Conservation (phyloP, 2,888 invertebrate species). For the Euzophera pinguis region DNA sequence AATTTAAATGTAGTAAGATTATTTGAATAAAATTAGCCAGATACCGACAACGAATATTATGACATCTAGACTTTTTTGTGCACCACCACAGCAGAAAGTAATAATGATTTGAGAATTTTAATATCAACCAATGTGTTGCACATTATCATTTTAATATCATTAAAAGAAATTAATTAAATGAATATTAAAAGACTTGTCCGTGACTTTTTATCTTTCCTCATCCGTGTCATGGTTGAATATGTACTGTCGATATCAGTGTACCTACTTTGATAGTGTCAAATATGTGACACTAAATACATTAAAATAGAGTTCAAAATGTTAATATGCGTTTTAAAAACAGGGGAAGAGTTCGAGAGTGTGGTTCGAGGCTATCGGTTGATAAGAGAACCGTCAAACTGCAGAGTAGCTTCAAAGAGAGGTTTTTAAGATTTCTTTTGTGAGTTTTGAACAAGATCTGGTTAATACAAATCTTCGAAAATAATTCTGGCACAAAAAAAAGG, state of each 20-base stretch:
- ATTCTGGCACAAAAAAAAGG: neutral
- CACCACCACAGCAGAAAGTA: too few species aligned
- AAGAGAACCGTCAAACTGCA: conserved; percentile 45
- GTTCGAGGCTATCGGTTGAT: conserved; percentile 72
- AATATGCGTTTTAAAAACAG: conserved; percentile 26
- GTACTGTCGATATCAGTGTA: conserved; percentile 45
- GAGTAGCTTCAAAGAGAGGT: neutral
- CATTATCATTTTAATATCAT: neutral
- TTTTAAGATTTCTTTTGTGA: too few species aligned
- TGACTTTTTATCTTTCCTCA: conserved; percentile 27
- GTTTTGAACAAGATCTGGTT: too few species aligned
- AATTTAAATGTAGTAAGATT: too few species aligned
- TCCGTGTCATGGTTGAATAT: conserved; percentile 34
- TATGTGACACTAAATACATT: conserved; percentile 3
- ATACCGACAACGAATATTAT: too few species aligned
- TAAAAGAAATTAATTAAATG: neutral
- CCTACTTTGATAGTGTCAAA: conserved; percentile 40
- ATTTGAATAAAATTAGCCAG: too few species aligned
- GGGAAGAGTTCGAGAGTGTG: conserved; percentile 54
- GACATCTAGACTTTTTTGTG: too few species aligned
- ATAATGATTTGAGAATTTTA: too few species aligned
- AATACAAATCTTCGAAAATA: too few species aligned
- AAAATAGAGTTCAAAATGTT: conserved; percentile 21
- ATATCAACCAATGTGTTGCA: neutral
- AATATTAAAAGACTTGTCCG: conserved; percentile 21